Conservation (phyloP, 1,140 invertebrate genomes). For the Drosophila chauvacae region DNA sequence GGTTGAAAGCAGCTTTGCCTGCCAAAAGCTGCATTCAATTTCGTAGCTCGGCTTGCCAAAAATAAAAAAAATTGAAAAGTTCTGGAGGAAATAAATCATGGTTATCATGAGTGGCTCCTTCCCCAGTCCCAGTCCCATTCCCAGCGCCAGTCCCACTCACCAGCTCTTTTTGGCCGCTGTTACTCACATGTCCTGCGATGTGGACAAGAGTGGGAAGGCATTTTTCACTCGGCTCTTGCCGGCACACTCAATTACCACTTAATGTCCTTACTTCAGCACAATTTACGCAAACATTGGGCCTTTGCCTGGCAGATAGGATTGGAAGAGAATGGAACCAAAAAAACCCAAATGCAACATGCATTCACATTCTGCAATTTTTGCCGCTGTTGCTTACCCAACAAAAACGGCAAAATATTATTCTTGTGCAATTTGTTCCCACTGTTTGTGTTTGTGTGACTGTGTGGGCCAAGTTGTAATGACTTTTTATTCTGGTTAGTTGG, state of each 20-base stretch:
- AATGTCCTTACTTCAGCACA: conserved; percentile 75
- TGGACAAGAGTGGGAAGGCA: conserved; percentile 29
- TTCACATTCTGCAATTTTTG: conserved; percentile 40
- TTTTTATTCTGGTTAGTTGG: conserved; percentile 45
- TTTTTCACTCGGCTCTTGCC: conserved; percentile 54
- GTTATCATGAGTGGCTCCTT: conserved; percentile 25
- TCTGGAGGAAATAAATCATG: conserved; percentile 58
- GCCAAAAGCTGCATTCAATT: conserved; percentile 40
- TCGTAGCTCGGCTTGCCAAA: conserved; percentile 39
- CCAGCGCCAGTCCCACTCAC: neutral
- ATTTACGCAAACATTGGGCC: conserved; percentile 70
- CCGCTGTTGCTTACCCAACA: conserved; percentile 18
- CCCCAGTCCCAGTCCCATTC: too few species aligned
- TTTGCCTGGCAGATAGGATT: conserved; percentile 10
- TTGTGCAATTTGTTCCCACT: conserved; percentile 41
- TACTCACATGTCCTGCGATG: conserved; percentile 29
- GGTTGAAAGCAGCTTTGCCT: conserved; percentile 12
- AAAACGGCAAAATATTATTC: conserved; percentile 31
- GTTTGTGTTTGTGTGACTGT: neutral
- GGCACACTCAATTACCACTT: conserved; percentile 74
- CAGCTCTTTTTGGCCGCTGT: conserved; percentile 2
- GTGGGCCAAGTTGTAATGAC: conserved; percentile 61
- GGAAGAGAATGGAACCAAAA: conserved; percentile 4
- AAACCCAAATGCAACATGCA: conserved; percentile 37
- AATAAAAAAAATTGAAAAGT: conserved; percentile 25